Percentiles rank a stretch among this genome's conserved stretches.
phyloP scores from a whole-genome alignment of 2,888 invertebrate species.

The Drosophila pseudotalamancana region DNA sequence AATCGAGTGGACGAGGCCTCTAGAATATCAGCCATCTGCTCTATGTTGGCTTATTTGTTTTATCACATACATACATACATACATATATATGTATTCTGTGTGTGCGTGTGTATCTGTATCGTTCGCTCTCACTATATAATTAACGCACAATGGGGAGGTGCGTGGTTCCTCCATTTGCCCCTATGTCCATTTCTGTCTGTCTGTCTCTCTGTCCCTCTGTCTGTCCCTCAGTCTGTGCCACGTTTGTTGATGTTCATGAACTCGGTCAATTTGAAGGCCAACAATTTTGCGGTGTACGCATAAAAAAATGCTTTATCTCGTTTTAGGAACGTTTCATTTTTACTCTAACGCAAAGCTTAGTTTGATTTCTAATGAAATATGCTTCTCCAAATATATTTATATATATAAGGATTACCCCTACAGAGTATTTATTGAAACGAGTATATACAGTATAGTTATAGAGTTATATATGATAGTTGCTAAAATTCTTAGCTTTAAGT shows the following conservation, averaged over 20 bases:
- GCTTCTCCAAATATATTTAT: too few species aligned
- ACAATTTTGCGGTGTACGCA: conserved; percentile 74
- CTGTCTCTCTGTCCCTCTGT: not conserved
- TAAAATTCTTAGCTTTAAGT: too few species aligned
- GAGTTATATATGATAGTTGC: too few species aligned
- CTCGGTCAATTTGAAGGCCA: conserved; percentile 81
- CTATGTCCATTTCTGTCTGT: not conserved
- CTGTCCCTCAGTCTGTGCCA: conserved; percentile 29
- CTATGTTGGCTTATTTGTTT: conserved; percentile 34
- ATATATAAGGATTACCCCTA: too few species aligned
- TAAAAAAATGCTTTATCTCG: conserved; percentile 48
- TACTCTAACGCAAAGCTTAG: conserved; percentile 32
- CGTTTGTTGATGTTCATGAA: conserved; percentile 73
- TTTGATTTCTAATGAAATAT: too few species aligned
- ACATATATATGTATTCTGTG: not conserved
- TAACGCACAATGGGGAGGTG: conserved; percentile 77
- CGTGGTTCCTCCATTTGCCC: conserved; percentile 38
- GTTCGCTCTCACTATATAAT: conserved; percentile 51
- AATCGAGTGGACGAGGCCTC: conserved; percentile 21
- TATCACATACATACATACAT: conserved; percentile 11
- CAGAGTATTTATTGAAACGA: too few species aligned
- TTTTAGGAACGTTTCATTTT: conserved; percentile 19
- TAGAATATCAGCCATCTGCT: conserved; percentile 36
- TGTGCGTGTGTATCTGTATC: conserved; percentile 8
- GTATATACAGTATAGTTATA: too few species aligned